A percentile compares a stretch with the other conserved stretches of the same genome.
These are phyloP conservation scores for Liparis tanakae DNA, from an alignment of 2,797 vertebrate genomes.

Conservation along the genomic window DNA sequence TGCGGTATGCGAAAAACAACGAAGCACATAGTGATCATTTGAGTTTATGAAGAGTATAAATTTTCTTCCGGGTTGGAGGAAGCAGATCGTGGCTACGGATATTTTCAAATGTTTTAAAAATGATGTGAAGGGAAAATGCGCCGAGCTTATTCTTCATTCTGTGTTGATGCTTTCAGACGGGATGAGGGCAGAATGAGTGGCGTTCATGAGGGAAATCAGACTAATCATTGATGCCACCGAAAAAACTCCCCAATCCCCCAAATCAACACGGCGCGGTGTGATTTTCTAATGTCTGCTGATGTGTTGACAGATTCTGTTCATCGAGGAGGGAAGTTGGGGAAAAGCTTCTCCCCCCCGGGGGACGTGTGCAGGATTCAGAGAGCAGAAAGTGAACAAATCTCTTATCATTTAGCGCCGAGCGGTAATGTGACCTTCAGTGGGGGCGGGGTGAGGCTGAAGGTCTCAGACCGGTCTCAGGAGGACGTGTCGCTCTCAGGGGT, in stretches of 20 bases:
- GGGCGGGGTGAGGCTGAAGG: constrained; percentile 51
- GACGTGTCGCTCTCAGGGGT: constrained; percentile 25
- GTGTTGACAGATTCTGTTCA: constrained; percentile 73
- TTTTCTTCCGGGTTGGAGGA: background rate
- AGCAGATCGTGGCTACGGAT: constrained; percentile 22
- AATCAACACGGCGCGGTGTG: constrained; percentile 68
- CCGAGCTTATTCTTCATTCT: constrained; percentile 34
- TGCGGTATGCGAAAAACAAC: background rate
- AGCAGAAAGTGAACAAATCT: constrained; percentile 63
- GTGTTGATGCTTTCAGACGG: constrained; percentile 43
- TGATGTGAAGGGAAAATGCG: constrained; percentile 20
- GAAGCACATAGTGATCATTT: background rate
- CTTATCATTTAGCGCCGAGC: constrained; percentile 60
- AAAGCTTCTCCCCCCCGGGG: constrained; percentile 49
- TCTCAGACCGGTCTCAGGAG: constrained; percentile 19
- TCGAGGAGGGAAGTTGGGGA: constrained; percentile 66
- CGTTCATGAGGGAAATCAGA: constrained; percentile 66
- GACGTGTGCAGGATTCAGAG: constrained; percentile 52
- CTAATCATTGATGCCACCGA: constrained; percentile 71
- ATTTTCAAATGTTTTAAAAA: constrained; percentile 18
- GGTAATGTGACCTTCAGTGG: constrained; percentile 37
- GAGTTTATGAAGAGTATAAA: background rate
- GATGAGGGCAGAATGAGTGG: constrained; percentile 41
- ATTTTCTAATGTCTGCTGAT: constrained; percentile 73
- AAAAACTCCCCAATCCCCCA: constrained; percentile 61